Evolutionary conservation across 2,888 invertebrate genomes (phyloP), one percentile per base, ranked within the genome.

Genomic region (Drosophila siamana): DNA sequence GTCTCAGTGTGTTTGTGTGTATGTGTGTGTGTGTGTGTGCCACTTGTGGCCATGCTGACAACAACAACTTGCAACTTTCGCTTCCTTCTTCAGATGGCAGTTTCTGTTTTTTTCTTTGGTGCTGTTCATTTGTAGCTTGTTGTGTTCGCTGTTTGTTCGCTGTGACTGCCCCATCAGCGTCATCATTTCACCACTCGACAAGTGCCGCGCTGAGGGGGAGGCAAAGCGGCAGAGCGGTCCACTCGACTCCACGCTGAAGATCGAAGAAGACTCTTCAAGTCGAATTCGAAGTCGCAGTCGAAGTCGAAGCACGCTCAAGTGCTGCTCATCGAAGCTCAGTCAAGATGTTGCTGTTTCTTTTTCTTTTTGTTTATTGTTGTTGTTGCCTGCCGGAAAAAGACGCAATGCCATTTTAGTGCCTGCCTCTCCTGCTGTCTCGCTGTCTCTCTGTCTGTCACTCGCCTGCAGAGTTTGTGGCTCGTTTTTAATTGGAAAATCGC

Each of bases 111-210:
- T n/a, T n/a, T n/a, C n/a, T n/a, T n/a, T n/a, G n/a, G n/a, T n/a
- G n/a, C n/a, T n/a, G n/a, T n/a, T n/a, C n/a, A n/a, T n/a, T n/a
- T n/a, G n/a, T n/a, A n/a, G 13, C 22, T 4, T 44, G 1, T 33
- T 46, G 28, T 38, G 33, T 15, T 41, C 26, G 28, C 22, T 38
- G 13, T 38, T 38, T 38, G 15, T 38, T 36, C 13, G 36, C 13
- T 36, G n/a, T 26, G 30, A 15, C 55, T 67, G 66, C 40, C 50
- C 56, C 56, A 33, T 43, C 55, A 46, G 33, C 36, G 41, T 59
- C 76, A 50, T 57, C 76, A 86, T 79, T 86, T 79, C 67, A 65
- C 86, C 79, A 79, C 76, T 86, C 44, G 4, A n/a, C 66, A 40
- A 43, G 9, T 46, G 44, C 4, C 1, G 24, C 26, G 22, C n/a